These are phyloP conservation scores for Merops nubicus DNA, from an alignment of 2,113 vertebrate species.

Conservation along the genomic window DNA sequence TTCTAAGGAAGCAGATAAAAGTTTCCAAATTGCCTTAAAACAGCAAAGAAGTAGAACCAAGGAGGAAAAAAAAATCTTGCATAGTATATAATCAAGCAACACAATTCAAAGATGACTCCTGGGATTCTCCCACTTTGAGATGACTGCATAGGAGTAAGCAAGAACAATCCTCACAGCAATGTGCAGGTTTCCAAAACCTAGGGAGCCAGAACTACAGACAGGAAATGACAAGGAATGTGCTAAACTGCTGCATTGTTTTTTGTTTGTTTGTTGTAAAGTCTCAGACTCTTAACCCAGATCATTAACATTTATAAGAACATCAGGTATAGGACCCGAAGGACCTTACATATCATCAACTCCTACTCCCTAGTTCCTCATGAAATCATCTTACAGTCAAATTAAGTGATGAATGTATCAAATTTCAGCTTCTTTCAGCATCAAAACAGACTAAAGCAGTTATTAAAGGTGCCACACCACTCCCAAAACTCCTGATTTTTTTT, in stretches of 20 bases:
- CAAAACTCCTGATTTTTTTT: no score
- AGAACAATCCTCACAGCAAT: background rate
- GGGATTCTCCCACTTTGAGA: background rate
- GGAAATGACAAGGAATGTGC: background rate
- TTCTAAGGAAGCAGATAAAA: background rate
- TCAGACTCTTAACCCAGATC: background rate
- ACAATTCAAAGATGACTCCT: background rate
- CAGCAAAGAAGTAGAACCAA: background rate
- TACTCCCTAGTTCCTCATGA: background rate
- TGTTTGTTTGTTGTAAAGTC: background rate
- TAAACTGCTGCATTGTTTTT: background rate
- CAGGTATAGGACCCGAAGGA: fast-evolving
- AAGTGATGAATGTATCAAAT: background rate
- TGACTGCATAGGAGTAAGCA: background rate
- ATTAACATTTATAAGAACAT: background rate
- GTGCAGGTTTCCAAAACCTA: background rate
- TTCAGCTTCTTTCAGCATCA: background rate
- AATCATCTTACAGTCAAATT: background rate
- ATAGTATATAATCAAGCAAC: background rate
- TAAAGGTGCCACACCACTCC: no score
- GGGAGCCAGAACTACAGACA: background rate
- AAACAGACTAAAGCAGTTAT: background rate
- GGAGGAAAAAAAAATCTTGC: background rate
- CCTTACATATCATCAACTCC: background rate
- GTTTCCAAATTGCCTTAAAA: background rate